These are phyloP conservation scores for Mobula birostris DNA, from an alignment of 2,113 vertebrate species.

Conservation along the genomic window DNA sequence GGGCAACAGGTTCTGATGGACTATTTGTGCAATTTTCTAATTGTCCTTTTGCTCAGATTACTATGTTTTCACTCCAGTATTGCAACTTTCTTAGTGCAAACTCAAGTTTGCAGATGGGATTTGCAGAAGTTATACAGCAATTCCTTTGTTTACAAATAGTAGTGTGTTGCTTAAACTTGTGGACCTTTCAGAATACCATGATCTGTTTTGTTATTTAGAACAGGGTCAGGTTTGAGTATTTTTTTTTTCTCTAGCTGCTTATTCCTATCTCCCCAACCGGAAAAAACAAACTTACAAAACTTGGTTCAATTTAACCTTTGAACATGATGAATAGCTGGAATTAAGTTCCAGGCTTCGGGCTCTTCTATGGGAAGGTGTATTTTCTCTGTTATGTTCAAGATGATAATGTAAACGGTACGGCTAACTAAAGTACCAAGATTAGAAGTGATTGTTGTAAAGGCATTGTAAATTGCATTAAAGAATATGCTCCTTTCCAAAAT, in stretches of 20 bases:
- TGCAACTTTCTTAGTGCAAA: background rate
- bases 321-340: background rate
- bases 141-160: background rate
- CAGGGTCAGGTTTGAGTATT: background rate
- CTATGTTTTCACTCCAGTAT: background rate
- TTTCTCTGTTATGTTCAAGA: background rate
- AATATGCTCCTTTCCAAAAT: background rate
- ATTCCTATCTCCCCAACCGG: background rate
- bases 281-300: background rate
- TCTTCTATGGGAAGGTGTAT: background rate
- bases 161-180: background rate
- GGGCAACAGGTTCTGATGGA: background rate
- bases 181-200: background rate
- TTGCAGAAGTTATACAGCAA: background rate
- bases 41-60: background rate
- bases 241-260: background rate
- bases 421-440: background rate
- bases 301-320: conserved; percentile 9
- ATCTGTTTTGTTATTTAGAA: background rate
- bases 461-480: background rate
- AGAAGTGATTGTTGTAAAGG: background rate
- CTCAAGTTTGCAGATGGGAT: background rate
- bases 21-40: background rate
- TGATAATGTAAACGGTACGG: background rate
- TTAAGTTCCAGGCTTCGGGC: background rate